Percentiles rank a stretch among this genome's conserved stretches.
Evolutionary conservation across 2,113 vertebrate genomes (phyloP).

Genomic region (Siphamia tubifer): DNA sequence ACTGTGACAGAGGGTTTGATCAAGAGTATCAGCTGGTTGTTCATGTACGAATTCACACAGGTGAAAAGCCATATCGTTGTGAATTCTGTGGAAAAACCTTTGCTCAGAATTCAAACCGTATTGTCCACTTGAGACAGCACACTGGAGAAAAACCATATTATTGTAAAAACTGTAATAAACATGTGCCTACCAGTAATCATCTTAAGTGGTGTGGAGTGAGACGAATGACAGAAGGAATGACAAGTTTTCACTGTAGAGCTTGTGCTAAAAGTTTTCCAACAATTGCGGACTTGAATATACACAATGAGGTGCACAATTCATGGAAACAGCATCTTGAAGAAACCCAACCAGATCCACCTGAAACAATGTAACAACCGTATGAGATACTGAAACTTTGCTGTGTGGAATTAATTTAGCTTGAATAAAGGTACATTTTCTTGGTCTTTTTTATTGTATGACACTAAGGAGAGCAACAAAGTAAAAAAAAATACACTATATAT

Average conservation of each 20-base stretch:
- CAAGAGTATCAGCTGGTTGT: not conserved
- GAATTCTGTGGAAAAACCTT: slow-evolving; percentile 14
- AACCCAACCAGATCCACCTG: no score
- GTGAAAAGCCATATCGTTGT: slow-evolving; percentile 7
- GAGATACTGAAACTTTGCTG: no score
- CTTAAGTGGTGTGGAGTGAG: not conserved
- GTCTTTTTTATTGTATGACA: no score
- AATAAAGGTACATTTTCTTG: no score
- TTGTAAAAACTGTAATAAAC: not conserved
- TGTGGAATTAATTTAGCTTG: no score
- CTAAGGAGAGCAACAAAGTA: no score
- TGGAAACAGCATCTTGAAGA: slow-evolving; percentile 14
- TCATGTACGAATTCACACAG: slow-evolving; percentile 6
- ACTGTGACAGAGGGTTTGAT: slow-evolving; percentile 1
- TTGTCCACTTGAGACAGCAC: slow-evolving; percentile 1
- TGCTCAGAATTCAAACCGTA: not conserved
- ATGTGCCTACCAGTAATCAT: not conserved
- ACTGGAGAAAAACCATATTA: not conserved
- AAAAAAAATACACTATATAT: no score
- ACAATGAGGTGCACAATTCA: slow-evolving; percentile 8
- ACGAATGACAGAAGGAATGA: not conserved
- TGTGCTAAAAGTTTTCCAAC: not conserved
- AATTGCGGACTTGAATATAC: not conserved
- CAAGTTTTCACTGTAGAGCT: not conserved
- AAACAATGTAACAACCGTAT: not conserved